Percentiles rank a stretch among this genome's conserved stretches.
Evolutionary conservation across 2,113 vertebrate genomes (phyloP).

Genomic region (Pachycephala philippinensis): DNA sequence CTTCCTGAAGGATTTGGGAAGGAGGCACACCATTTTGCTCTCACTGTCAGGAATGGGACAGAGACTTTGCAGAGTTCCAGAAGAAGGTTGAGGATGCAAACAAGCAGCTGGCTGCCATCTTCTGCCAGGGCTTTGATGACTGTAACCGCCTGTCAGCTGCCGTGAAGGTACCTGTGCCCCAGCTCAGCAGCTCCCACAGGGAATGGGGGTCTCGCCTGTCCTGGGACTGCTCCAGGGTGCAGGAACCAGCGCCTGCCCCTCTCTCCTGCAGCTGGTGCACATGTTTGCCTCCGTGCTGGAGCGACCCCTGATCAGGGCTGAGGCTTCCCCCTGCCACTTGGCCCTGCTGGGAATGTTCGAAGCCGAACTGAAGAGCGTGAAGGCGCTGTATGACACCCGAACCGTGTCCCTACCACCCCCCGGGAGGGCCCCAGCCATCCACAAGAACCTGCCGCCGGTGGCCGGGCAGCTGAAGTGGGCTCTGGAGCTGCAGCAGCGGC

Average conservation of each 20-base stretch:
- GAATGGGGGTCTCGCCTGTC: accelerated
- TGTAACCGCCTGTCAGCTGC: constrained; percentile 58
- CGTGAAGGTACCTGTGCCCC: constrained; percentile 57
- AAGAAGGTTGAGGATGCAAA: constrained; percentile 71
- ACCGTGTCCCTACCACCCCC: accelerated
- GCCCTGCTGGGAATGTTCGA: constrained; percentile 69
- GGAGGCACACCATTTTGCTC: not conserved
- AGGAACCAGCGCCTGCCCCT: not conserved
- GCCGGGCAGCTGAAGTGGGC: constrained; percentile 75
- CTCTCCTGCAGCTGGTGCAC: constrained; percentile 68
- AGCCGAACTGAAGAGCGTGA: constrained; percentile 66
- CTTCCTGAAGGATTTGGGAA: not conserved
- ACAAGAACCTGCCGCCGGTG: constrained; percentile 72
- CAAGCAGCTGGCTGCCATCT: constrained; percentile 69
- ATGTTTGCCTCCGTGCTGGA: constrained; percentile 77
- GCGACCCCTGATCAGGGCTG: constrained; percentile 63
- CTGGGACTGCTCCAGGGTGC: not conserved
- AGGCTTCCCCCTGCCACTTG: constrained; percentile 57
- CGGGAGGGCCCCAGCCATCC: not conserved
- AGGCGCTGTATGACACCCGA: constrained; percentile 67
- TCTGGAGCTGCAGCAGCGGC: constrained; percentile 73
- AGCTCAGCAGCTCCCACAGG: not conserved
- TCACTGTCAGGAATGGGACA: constrained; percentile 59
- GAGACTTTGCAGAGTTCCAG: constrained; percentile 70
- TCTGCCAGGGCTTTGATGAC: constrained; percentile 71